A percentile compares a stretch with the other conserved stretches of the same genome.
Evolutionary conservation across 2,888 invertebrate genomes (phyloP).

Genomic region (Oscheius sp.): DNA sequence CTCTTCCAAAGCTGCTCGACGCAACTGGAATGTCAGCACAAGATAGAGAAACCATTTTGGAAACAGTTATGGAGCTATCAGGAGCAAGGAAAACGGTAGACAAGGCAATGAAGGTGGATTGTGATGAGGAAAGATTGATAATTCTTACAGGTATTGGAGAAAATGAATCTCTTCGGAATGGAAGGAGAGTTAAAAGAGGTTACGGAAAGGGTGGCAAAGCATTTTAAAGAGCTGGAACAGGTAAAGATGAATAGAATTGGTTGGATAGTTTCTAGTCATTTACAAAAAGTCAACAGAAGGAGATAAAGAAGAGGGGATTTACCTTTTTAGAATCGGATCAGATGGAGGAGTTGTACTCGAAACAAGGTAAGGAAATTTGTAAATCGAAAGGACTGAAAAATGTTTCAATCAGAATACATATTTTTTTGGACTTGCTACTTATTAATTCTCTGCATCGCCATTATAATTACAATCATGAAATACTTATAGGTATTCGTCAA

Average conservation of each 20-base stretch:
- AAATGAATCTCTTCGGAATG: slow-evolving; percentile 51
- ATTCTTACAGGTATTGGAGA: slow-evolving; percentile 33
- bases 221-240: slow-evolving; percentile 59
- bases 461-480: neutral
- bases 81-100: slow-evolving; percentile 62
- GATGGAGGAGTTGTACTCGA: slow-evolving; percentile 54
- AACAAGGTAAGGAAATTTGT: slow-evolving; percentile 49
- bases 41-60: slow-evolving; percentile 62
- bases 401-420: neutral
- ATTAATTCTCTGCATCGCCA: neutral
- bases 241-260: neutral
- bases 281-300: slow-evolving; percentile 43
- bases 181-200: slow-evolving; percentile 55
- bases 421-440: too few relatives aligned
- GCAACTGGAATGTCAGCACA: slow-evolving; percentile 29
- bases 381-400: neutral
- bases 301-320: slow-evolving; percentile 58
- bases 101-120: slow-evolving; percentile 51
- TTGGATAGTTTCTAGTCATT: slow-evolving; percentile 3
- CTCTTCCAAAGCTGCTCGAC: slow-evolving; percentile 47
- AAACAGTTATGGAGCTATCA: slow-evolving; percentile 65
- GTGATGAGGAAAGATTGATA: neutral
- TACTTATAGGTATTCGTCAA: slow-evolving; percentile 40
- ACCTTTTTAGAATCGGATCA: slow-evolving; percentile 60
- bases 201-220: slow-evolving; percentile 56